phyloP scores from a whole-genome alignment of 2,888 invertebrate species.

The Andrena praecox region DNA sequence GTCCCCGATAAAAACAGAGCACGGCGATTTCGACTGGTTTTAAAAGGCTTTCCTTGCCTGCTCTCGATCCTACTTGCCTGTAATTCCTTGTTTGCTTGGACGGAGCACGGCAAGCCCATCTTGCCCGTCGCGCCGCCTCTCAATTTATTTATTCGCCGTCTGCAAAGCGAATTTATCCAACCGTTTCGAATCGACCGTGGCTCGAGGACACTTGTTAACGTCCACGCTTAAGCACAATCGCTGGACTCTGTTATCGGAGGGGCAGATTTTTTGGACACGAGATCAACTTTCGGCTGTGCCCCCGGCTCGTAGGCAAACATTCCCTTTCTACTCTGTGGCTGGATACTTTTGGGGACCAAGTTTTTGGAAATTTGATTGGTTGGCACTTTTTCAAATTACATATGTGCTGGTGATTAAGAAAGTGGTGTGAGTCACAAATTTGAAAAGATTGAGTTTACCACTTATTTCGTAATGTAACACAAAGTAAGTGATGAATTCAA shows the following conservation, averaged over 20 bases:
- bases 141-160: slow-evolving; percentile 13
- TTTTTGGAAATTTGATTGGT: too few species aligned
- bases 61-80: neutral
- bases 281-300: too few species aligned
- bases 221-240: neutral
- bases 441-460: too few species aligned
- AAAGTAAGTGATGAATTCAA: too few species aligned
- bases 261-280: too few species aligned
- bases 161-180: slow-evolving; percentile 3
- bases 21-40: slow-evolving; percentile 14
- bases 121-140: neutral
- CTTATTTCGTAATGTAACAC: too few species aligned
- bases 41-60: neutral
- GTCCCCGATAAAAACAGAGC: neutral
- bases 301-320: too few species aligned
- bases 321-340: too few species aligned
- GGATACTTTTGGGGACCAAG: too few species aligned
- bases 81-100: slow-evolving; percentile 26
- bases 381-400: too few species aligned
- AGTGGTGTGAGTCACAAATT: too few species aligned
- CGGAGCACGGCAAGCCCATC: neutral
- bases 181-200: slow-evolving; percentile 4
- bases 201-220: neutral
- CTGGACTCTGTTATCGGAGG: neutral
- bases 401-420: too few species aligned